Percentiles rank a stretch among this genome's conserved stretches.
Evolutionary conservation across 2,113 vertebrate species (phyloP).

Genomic region (Takifugu flavidus): DNA sequence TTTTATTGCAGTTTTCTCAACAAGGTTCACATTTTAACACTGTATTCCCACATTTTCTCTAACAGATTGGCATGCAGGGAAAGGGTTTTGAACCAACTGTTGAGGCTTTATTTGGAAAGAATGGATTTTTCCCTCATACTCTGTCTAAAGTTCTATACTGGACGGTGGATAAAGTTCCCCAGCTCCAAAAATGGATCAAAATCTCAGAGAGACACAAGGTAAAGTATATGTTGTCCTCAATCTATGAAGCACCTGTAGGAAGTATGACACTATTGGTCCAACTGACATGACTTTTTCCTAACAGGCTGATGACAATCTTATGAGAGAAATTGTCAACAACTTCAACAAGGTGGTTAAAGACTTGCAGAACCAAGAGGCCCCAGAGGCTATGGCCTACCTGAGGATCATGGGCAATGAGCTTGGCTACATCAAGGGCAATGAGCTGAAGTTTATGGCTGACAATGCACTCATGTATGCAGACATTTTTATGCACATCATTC

Average conservation of each 20-base stretch:
- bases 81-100: slow-evolving; percentile 86
- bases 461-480: slow-evolving; percentile 46
- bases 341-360: slow-evolving; percentile 83
- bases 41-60: slow-evolving; percentile 11
- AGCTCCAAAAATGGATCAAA: slow-evolving; percentile 79
- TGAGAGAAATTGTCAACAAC: slow-evolving; percentile 75
- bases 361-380: slow-evolving; percentile 73
- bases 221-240: background rate
- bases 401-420: slow-evolving; percentile 84
- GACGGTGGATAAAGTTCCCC: slow-evolving; percentile 80
- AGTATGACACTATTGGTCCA: background rate
- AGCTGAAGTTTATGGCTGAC: slow-evolving; percentile 70
- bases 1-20: background rate
- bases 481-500: slow-evolving; percentile 28
- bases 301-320: slow-evolving; percentile 75
- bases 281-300: slow-evolving; percentile 9
- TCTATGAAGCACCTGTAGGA: background rate
- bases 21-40: background rate
- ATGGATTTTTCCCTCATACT: slow-evolving; percentile 89
- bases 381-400: slow-evolving; percentile 87
- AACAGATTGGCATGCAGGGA: slow-evolving; percentile 86
- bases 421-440: slow-evolving; percentile 82
- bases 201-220: slow-evolving; percentile 64
- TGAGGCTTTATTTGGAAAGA: slow-evolving; percentile 86
- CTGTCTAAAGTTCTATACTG: slow-evolving; percentile 85